These are phyloP conservation scores for Hypsibius dujardini DNA, from an alignment of 1,140 invertebrate species.

Conservation along the genomic window DNA sequence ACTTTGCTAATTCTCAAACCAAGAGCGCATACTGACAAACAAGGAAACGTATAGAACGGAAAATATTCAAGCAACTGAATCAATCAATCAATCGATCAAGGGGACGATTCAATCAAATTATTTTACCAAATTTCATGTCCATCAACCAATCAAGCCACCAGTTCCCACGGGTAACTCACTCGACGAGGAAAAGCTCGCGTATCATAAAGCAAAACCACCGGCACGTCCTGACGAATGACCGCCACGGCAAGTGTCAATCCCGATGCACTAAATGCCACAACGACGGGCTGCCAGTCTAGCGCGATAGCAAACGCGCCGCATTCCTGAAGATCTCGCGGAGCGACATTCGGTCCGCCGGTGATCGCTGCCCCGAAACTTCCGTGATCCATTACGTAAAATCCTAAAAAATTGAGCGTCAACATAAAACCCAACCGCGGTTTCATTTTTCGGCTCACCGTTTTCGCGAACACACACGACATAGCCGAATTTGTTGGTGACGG, in stretches of 20 bases:
- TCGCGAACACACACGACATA: neutral
- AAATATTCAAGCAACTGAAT: no score
- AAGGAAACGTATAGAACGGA: no score
- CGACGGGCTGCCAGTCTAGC: neutral
- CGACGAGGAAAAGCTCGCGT: neutral
- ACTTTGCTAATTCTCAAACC: no score
- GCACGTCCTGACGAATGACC: neutral
- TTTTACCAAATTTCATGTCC: no score
- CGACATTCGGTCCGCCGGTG: neutral
- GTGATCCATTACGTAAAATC: neutral
- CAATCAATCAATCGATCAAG: no score
- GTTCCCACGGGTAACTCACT: neutral
- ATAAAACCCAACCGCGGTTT: neutral
- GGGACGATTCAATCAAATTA: no score
- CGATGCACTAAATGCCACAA: neutral
- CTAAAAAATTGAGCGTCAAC: neutral
- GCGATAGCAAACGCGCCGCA: neutral
- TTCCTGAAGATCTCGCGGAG: neutral
- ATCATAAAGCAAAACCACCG: neutral
- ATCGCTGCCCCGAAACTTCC: neutral
- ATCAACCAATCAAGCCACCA: no score
- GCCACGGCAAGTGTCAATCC: neutral
- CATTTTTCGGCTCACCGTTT: slow-evolving; percentile 9
- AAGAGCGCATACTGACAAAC: no score
- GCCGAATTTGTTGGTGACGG: neutral